Evolutionary conservation across 2,797 vertebrate species (phyloP).

Genomic region (Scleropages formosus): DNA sequence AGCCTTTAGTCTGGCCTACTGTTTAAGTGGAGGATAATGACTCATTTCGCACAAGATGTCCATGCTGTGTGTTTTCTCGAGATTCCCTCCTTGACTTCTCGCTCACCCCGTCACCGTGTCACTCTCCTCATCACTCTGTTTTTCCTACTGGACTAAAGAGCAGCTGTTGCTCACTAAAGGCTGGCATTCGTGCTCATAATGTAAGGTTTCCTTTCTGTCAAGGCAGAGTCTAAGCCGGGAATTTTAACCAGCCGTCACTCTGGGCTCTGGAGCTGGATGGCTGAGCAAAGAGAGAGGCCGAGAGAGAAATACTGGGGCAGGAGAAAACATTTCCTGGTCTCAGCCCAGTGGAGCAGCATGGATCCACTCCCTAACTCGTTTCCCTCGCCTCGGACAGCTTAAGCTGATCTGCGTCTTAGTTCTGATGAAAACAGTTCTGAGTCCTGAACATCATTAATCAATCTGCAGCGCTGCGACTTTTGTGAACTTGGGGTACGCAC

Average conservation of each 20-base stretch:
- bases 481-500: background rate
- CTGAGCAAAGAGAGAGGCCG: background rate
- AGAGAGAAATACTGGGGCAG: background rate
- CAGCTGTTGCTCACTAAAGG: background rate
- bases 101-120: background rate
- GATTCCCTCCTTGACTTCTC: background rate
- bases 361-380: background rate
- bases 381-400: background rate
- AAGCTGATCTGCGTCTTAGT: background rate
- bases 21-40: too few species aligned
- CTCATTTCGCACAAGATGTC: too few species aligned
- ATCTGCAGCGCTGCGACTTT: background rate
- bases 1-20: too few species aligned
- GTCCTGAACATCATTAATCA: constrained; percentile 4
- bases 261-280: background rate
- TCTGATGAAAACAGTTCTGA: background rate
- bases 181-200: background rate
- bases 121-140: too few species aligned
- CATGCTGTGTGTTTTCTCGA: too few species aligned
- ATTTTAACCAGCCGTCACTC: background rate
- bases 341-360: background rate
- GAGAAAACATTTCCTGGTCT: background rate
- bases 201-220: background rate
- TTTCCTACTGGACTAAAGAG: background rate
- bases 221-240: background rate